These are phyloP conservation scores for Coelogynopora nodosa DNA, from an alignment of 2,888 invertebrate genomes.

Conservation along the genomic window DNA sequence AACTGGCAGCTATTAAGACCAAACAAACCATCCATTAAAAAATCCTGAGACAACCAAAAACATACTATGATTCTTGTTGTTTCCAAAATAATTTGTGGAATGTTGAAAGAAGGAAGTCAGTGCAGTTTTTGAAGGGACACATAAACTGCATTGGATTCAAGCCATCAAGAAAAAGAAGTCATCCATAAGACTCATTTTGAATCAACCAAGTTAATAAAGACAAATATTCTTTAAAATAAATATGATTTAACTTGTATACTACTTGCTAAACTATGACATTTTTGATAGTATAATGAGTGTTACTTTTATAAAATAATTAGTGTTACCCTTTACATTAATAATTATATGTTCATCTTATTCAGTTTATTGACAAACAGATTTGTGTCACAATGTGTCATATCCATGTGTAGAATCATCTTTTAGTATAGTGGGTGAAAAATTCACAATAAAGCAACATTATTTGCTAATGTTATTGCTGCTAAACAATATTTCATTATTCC, in stretches of 20 bases:
- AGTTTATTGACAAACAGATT: neutral
- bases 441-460: too few species aligned
- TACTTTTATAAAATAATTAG: neutral
- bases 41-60: neutral
- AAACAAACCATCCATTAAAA: neutral
- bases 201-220: neutral
- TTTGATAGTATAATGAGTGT: neutral
- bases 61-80: neutral
- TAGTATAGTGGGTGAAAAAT: too few species aligned
- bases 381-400: neutral
- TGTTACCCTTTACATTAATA: neutral
- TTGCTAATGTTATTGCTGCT: too few species aligned
- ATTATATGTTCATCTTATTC: neutral
- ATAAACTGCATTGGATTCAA: neutral
- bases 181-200: neutral
- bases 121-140: neutral
- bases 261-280: neutral
- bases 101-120: neutral
- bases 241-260: neutral
- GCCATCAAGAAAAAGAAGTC: neutral
- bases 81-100: neutral
- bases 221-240: neutral
- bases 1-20: neutral
- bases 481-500: too few species aligned
- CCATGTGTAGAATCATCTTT: too few species aligned